phyloP scores from a whole-genome alignment of 2,888 invertebrate genomes.

The Plebejus anna region DNA sequence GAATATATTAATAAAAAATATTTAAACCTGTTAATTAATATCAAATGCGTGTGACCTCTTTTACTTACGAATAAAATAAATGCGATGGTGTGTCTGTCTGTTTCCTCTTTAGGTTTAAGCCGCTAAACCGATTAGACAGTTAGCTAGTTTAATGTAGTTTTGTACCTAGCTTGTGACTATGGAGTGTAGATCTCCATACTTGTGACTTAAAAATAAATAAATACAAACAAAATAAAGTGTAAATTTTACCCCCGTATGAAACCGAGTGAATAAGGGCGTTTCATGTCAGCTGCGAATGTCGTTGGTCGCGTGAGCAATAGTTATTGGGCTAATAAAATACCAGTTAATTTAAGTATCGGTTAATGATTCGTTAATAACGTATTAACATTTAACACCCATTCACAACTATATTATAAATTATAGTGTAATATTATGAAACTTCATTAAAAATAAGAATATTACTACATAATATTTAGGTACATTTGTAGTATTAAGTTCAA shows the following conservation, averaged over 20 bases:
- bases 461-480: neutral
- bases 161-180: no score
- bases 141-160: no score
- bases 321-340: neutral
- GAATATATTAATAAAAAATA: slow-evolving; percentile 19
- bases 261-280: neutral
- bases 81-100: neutral
- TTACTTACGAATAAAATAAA: neutral
- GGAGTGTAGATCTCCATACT: no score
- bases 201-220: no score
- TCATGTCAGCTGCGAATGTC: slow-evolving; percentile 1
- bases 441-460: no score
- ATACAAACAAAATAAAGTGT: neutral
- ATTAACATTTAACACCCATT: neutral
- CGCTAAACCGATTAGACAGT: neutral
- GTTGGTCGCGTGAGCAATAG: neutral
- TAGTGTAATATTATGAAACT: no score
- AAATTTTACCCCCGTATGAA: neutral
- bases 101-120: neutral
- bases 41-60: neutral
- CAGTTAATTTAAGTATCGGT: neutral
- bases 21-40: neutral
- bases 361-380: neutral
- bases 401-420: neutral
- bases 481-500: neutral